A percentile compares a stretch with the other conserved stretches of the same genome.
phyloP scores from a whole-genome alignment of 2,888 invertebrate species.

The Pseudococcus viburni region DNA sequence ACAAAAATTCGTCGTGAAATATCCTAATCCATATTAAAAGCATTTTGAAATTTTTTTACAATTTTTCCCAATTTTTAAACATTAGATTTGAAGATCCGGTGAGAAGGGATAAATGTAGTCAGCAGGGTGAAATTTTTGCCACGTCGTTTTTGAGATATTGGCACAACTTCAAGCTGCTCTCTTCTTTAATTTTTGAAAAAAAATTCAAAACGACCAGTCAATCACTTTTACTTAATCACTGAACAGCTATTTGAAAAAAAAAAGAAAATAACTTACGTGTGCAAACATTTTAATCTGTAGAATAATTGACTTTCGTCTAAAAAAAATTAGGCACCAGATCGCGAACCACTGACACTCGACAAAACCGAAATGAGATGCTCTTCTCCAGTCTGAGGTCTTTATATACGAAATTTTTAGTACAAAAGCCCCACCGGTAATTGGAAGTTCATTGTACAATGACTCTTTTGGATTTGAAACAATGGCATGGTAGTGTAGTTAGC shows the following conservation, averaged over 20 bases:
- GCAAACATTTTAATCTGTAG: conserved; percentile 9
- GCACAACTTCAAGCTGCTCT: too few relatives aligned
- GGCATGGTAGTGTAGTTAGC: background rate
- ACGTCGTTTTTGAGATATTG: too few relatives aligned
- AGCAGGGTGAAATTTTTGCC: too few relatives aligned
- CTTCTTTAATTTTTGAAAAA: too few relatives aligned
- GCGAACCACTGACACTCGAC: background rate
- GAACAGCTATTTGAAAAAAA: background rate
- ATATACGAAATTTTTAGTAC: background rate
- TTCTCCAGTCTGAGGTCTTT: background rate
- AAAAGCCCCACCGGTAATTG: conserved; percentile 26
- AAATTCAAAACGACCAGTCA: background rate
- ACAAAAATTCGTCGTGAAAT: too few relatives aligned
- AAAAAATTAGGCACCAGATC: background rate
- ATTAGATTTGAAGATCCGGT: background rate
- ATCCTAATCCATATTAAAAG: too few relatives aligned
- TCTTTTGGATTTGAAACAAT: conserved; percentile 32
- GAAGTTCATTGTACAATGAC: conserved; percentile 31
- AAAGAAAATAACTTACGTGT: background rate
- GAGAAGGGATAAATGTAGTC: background rate
- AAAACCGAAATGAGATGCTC: conserved; percentile 1
- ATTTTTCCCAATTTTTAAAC: background rate
- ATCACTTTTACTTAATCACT: too few relatives aligned
- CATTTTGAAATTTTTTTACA: too few relatives aligned
- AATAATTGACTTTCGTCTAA: background rate